Evolutionary conservation across 1,140 invertebrate genomes (phyloP), one percentile per base, ranked within the genome.

Genomic region (Papilio glaucus): DNA sequence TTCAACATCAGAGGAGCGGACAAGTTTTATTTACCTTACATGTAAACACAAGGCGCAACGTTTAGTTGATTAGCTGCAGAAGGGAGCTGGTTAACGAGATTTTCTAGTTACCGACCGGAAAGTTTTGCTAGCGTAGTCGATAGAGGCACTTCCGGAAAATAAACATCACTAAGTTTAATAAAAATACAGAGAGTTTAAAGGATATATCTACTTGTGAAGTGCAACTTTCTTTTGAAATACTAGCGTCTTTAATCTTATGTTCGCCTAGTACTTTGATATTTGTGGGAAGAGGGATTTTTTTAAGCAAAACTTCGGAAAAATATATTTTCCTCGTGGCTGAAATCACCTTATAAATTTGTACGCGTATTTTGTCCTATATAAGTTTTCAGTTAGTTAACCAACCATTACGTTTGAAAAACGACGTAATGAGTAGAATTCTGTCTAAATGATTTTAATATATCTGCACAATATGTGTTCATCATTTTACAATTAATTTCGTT

Each of bases 21-120:
- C 9, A 38, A 65, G 37, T 63, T 65, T 57, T 65, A 65, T 65
- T 65, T 21, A 65, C 9, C 37, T 37, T 65, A 21, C 37, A 21
- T 65, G 37, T 65, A 65, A 65, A 65, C 62, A 65, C 33, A n/a
- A 9, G 37, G 37, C 62, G 62, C 60, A 18, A 62, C 60, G 62
- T 21, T 65, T 39, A 65, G 1, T 39, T 65, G 62, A 65, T 65
- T 65, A 65, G 29, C 62, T 21, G 15, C 15, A 18, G 62, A 65
- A 65, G 33, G 62, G 39, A 65, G 29, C 33, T n/a, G 18, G 37
- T 41, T 65, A 65, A 38, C 62, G 33, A 65, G 62, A 65, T 65
- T 65, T 65, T 65, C 62, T 65, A 65, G 33, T 57, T 57, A 57
- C 49, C 49, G 49, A 26, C 21, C 49, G 49, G 18, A 24, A 53